Evolutionary conservation across 2,113 vertebrate genomes (phyloP), one percentile per base, ranked within the genome.

Genomic region (Meleagris gallopavo): DNA sequence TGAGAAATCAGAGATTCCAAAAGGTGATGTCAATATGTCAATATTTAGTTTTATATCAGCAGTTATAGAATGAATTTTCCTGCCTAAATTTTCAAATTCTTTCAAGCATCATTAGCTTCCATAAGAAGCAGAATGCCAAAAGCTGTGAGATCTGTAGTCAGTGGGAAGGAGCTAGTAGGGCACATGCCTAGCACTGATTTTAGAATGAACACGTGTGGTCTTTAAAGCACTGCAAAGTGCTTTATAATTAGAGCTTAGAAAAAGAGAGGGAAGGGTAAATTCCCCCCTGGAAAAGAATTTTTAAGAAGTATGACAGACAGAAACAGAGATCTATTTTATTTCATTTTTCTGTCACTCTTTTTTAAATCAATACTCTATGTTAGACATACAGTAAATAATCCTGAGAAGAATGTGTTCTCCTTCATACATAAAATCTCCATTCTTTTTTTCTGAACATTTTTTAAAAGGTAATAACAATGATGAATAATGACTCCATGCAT

Each of bases 1-100:
- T 88, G 88, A 95, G 89, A 93, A 94, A 96, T 88, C 92, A 93
- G 32, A 94, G 60, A 66, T 92, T 93, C 50, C 78, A 74, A 81
- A 77, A 69, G 27, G 58, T 46, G 34, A 34, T 36, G 10, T 50
- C 62, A 48, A 43, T 34, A 61, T 38, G 19, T 38, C 32, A 60
- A 17, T 52, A 79, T 38, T 11, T 22, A 43, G 32, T 6, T 48
- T 48, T 38, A 54, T 54, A 86, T 38, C 30, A 34, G 32, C 48
- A 55, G 13, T 16, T 43, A 43, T 11, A 48, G 40, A 48, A 34
- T n/a, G 18, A 74, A 30, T 76, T 85, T 71, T 48, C 21, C 32
- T 61, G 45, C 32, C 45, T 57, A 61, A 71, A 71, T 38, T 79
- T 70, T 74, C 58, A 69, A 73, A 38, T 48, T 70, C 18, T 64